Base-by-base conservation (phyloP, 2,797 vertebrate species). In the Cynodonichthys magdalenae region DNA sequence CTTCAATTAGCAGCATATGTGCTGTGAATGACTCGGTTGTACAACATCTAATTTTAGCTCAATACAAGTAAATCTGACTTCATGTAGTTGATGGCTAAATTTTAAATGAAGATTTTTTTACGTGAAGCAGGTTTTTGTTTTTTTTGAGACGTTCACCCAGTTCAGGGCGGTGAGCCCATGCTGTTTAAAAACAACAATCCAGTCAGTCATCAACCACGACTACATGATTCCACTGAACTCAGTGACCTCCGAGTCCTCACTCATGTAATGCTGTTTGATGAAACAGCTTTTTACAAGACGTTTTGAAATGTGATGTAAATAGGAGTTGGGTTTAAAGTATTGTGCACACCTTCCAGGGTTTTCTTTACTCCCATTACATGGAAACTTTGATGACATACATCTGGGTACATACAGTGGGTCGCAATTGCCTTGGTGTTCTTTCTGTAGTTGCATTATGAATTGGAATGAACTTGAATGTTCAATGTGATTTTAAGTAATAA, bases 191-290 rank as follows among this genome's bases (percentile, higher is more conserved):
- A 73, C 63, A 8, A 47, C 6, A 28, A 24, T 3, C 24, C 24
- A 24, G 24, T 24, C 24, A 24, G 24, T 24, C 24, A 24, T 24
- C 2, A 24, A 58, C 62, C 54, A 61, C 45, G 15, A 28, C 48
- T 18, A 27, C 59, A 72, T 58, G 57, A n/a, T 67, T 20, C 47
- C 42, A 49, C 39, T 50, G 52, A 42, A 36, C 61, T 24, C 42
- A 0, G 20, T 61, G 59, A 75, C 71, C 60, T 46, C 1, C 44
- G 24, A 24, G 3, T 24, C 55, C 42, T 19, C n/a, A 31, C 44
- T 54, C 19, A 1, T 28, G 46, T 29, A 44, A 47, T 65, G 0
- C 45, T 10, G 47, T 48, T 12, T n/a, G 46, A 20, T 44, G 44
- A 71, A 61, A n/a, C 1, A 31, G 2, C 10, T 63, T 53, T 24